phyloP scores from a whole-genome alignment of 2,888 invertebrate species.

The Dasypogon diadema region DNA sequence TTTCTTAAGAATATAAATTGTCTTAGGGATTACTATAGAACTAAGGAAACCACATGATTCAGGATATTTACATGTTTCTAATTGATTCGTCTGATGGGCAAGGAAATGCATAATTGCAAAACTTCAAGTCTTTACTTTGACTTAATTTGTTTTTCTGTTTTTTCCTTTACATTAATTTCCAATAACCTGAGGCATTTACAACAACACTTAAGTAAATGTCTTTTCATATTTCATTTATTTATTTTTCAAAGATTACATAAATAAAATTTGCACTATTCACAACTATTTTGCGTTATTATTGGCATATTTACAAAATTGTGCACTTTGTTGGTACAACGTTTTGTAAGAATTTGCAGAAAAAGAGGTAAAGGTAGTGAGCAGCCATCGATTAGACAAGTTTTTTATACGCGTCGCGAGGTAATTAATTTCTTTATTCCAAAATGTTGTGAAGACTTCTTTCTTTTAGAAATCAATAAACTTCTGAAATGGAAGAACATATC shows the following conservation, averaged over 20 bases:
- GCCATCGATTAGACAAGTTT: constrained; percentile 41
- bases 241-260: constrained; percentile 22
- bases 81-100: constrained; percentile 10
- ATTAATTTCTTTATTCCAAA: constrained; percentile 23
- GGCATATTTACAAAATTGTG: constrained; percentile 45
- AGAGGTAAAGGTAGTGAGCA: constrained; percentile 45
- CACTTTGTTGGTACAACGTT: constrained; percentile 40
- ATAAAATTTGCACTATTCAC: constrained; percentile 41
- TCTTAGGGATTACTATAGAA: background rate
- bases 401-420: constrained; percentile 30
- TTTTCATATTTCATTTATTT: constrained; percentile 8
- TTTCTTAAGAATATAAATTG: background rate
- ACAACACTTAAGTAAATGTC: constrained; percentile 48
- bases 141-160: background rate
- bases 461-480: background rate
- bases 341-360: constrained; percentile 41
- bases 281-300: constrained; percentile 40
- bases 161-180: constrained; percentile 11
- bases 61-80: constrained; percentile 16
- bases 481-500: constrained; percentile 14
- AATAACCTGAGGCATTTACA: constrained; percentile 46
- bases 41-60: constrained; percentile 31
- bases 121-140: constrained; percentile 36
- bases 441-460: background rate
- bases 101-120: constrained; percentile 16